A percentile compares a stretch with the other conserved stretches of the same genome.
Conservation (phyloP, 2,888 invertebrate species). For the Dynastes hyllus region DNA sequence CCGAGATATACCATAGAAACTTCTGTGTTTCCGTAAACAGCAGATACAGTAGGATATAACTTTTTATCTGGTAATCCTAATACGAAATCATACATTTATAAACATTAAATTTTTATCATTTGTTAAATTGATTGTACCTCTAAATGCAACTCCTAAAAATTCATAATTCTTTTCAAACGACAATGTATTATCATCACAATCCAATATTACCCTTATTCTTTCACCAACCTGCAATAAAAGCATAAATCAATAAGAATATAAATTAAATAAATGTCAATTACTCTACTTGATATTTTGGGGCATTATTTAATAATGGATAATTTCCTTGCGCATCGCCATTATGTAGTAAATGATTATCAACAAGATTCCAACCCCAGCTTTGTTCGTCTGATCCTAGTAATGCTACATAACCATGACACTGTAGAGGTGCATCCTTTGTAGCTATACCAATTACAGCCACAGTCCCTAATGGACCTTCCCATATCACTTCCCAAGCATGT, state of each 20-base stretch:
- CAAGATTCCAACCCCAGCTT: conserved; percentile 99
- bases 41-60: conserved; percentile 96
- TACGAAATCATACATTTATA: conserved; percentile 55
- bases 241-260: conserved; percentile 43
- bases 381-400: conserved; percentile 96
- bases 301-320: conserved; percentile 95
- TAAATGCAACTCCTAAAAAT: conserved; percentile 98
- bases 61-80: conserved; percentile 92
- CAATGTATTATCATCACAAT: conserved; percentile 97
- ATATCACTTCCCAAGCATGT: conserved; percentile 98
- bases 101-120: neutral
- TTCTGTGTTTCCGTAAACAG: conserved; percentile 99
- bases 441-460: conserved; percentile 98
- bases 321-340: conserved; percentile 96
- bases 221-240: conserved; percentile 88
- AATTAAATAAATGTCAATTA: conserved; percentile 38
- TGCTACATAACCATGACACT: conserved; percentile 96
- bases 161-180: conserved; percentile 99
- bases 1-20: conserved; percentile 99
- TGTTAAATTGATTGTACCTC: conserved; percentile 75
- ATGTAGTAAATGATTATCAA: conserved; percentile 96
- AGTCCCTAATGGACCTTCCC: conserved; percentile 98
- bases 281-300: conserved; percentile 95
- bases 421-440: conserved; percentile 93
- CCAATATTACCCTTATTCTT: conserved; percentile 95